Evolutionary conservation across 2,888 invertebrate species (phyloP).

Genomic region (Drosophila neoperkinsi): DNA sequence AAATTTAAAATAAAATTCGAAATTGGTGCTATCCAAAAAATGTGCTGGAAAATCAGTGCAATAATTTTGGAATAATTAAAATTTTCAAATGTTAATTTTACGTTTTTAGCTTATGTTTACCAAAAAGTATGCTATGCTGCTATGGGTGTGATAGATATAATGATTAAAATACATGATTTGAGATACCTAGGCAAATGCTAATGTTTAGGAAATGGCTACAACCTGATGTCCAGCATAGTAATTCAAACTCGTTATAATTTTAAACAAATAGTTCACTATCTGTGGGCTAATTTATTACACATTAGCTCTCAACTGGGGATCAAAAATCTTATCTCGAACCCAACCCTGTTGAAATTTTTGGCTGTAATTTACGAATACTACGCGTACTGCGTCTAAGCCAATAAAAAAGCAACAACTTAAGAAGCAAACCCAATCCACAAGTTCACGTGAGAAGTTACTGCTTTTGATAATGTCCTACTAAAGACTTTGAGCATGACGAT

Average conservation of each 20-base stretch:
- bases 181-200: not conserved
- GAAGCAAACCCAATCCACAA: conserved; percentile 6
- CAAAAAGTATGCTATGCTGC: conserved; percentile 49
- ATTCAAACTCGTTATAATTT: not conserved
- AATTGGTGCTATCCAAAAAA: not conserved
- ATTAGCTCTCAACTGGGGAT: not conserved
- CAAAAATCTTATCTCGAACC: conserved; percentile 37
- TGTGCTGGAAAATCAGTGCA: not conserved
- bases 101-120: not conserved
- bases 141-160: not conserved
- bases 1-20: not conserved
- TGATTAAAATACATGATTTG: not conserved
- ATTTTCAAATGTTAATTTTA: not conserved
- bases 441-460: conserved; percentile 62
- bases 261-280: conserved; percentile 11
- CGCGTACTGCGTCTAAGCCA: conserved; percentile 1
- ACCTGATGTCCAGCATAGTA: not conserved
- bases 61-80: not conserved
- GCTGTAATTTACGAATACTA: conserved; percentile 20
- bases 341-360: conserved; percentile 6
- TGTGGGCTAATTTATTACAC: conserved; percentile 14
- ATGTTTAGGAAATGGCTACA: not conserved
- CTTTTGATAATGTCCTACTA: conserved; percentile 56
- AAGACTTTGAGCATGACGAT: conserved; percentile 51
- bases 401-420: not conserved